Base-by-base conservation (phyloP, 1,140 invertebrate species). In the Eurosta solidaginis region DNA sequence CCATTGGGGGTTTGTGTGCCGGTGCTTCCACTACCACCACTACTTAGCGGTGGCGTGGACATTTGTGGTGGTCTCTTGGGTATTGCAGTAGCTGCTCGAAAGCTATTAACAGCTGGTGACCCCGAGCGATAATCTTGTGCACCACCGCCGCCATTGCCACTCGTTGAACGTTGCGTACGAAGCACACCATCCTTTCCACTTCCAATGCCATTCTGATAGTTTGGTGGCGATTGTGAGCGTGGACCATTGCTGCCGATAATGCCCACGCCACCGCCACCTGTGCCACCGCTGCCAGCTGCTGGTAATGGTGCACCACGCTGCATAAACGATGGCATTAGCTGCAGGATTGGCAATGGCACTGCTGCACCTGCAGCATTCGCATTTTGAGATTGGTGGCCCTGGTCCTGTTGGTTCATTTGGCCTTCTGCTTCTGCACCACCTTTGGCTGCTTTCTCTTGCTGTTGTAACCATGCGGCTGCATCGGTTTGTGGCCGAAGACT, bases 241-340 rank as follows among this genome's bases (percentile, higher is more conserved):
- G 76, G 63, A 3, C 74, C 50, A 29, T 45, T 75, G 25, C 49
- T 44, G 12, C 40, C 54, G 52, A 7, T n/a, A 25, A 33, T 25
- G 63, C 77, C 59, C 80, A 79, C 74, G 1, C 75, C 75, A 29
- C n/a, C 49, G 2, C 59, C 76, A 12, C 44, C 47, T 17, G 25
- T 52, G n/a, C 73, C 77, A 36, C 74, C 25, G 20, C 45, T 75
- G 12, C 74, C 44, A 9, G 49, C 33, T 44, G 73, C 4, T 92
- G 93, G 87, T 90, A 91, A 85, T 90, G 91, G 88, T 45, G 83
- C 85, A 40, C 85, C 80, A 74, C 86, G 82, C 77, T 83, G 83
- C 86, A 86, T 87, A 50, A 88, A 88, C 49, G 86, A 83, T 50
- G 87, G 87, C 87, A 88, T 86, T 12, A 88, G 78, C 10, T 86